Base-by-base conservation (phyloP, 2,113 vertebrate species). In the Forbesichthys papilliferus region DNA sequence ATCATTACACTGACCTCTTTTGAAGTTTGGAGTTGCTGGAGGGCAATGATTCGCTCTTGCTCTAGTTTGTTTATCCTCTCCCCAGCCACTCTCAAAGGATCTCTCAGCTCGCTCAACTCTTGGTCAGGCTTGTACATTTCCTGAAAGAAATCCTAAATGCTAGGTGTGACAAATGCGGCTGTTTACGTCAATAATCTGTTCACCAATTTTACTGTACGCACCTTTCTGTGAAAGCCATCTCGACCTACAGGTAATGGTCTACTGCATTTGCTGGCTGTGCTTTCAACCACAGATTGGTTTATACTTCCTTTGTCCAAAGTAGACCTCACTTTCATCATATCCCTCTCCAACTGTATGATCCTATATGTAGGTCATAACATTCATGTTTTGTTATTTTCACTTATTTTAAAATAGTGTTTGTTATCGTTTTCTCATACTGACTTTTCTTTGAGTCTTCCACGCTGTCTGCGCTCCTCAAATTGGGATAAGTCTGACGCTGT, bases 321-420 rank as follows among this genome's bases (percentile, higher is more conserved):
- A 11, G 61, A 71, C 66, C 73, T 90, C 54, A 90, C 80, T 62
- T 91, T 88, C 56, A 82, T 51, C 76, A 94, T 74, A 52, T 93
- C 91, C 69, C 85, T 80, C 74, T 93, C 92, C 81, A 94, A 64
- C 74, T 88, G 73, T 33, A 87, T 69, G 73, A 93, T 80, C 82
- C 93, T 94, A 68, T 9, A 64, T 51, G 20, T 62, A 76, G 64
- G 64, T 73, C 9, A 71, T 48, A 72, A 1, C 59, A 56, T 49
- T 9, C 7, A 12, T 51, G 1, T 59, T 3, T 65, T 66, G 55
- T 3, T 11, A 52, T 11, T 14, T 14, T 52, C 49, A 52, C 3
- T 52, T 14, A 52, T 52, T 52, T 52, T 14, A 52, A 42, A 42
- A 42, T 9, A 11, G 13, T 66, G 49, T 42, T 34, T 66, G 33